Evolutionary conservation across 2,888 invertebrate genomes (phyloP).

Genomic region (Hirtodrosophila confusa): DNA sequence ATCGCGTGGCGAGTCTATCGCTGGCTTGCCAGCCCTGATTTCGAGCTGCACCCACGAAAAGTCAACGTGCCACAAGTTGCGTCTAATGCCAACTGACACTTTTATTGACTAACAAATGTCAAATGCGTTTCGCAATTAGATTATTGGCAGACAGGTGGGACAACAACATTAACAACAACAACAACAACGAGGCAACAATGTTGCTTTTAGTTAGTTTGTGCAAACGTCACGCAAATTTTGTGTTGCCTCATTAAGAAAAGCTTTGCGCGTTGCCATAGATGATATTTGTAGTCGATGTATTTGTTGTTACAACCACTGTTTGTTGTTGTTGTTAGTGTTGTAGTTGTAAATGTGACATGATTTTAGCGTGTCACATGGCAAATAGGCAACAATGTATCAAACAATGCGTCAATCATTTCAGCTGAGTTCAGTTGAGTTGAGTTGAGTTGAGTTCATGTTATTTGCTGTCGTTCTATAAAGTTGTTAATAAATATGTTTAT

Average conservation of each 20-base stretch:
- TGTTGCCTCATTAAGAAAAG: conserved; percentile 80
- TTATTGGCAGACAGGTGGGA: conserved; percentile 41
- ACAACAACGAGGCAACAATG: neutral
- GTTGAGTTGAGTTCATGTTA: conserved; percentile 21
- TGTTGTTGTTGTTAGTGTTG: conserved; percentile 20
- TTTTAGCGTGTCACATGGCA: conserved; percentile 70
- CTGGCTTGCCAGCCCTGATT: neutral
- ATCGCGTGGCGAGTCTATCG: too few species aligned
- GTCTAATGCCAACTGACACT: conserved; percentile 72
- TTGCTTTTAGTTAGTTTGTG: conserved; percentile 41
- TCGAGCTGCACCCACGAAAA: conserved; percentile 14
- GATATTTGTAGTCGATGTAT: conserved; percentile 36
- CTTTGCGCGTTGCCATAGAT: conserved; percentile 59
- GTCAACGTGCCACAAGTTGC: conserved; percentile 4
- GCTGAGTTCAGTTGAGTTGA: conserved; percentile 32
- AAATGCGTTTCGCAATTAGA: conserved; percentile 54
- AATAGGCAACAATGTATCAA: conserved; percentile 62
- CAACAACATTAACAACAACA: conserved; percentile 11
- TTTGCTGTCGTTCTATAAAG: conserved; percentile 40
- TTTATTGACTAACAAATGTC: conserved; percentile 76
- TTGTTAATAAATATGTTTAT: conserved; percentile 65
- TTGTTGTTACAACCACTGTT: conserved; percentile 28
- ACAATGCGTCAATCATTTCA: conserved; percentile 64
- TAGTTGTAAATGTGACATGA: conserved; percentile 56
- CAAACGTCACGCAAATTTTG: conserved; percentile 79